Evolutionary conservation across 2,888 invertebrate genomes (phyloP), one percentile per base, ranked within the genome.

Genomic region (Erebia palarica): DNA sequence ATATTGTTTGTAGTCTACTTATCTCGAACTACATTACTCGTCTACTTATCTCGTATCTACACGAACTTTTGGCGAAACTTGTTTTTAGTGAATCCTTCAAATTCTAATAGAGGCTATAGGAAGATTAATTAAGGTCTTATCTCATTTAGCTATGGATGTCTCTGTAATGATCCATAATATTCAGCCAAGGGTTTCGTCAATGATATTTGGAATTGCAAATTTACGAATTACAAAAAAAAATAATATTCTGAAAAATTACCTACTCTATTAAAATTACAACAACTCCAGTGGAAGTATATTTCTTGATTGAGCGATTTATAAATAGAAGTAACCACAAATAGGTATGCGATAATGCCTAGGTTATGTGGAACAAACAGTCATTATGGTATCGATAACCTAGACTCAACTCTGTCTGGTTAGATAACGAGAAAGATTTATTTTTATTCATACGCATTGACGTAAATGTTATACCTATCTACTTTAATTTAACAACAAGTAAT

Each of bases 301-400:
- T 51, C 3, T 53, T 53, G n/a, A 53, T 8, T 49, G 4, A 47
- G 21, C 3, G 13, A 63, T 18, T 42, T 61, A 60, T 42, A 42
- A 42, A 49, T 49, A 63, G 63, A 47, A 42, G 49, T 63, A 63
- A 18, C 1, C 18, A 21, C 21, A 63, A 49, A 49, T 49, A 49
- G 13, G 14, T 21, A 61, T 44, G n/a, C 63, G 47, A 49, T 63
- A 63, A 63, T 49, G 21, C 63, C 21, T 63, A 49, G 16, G 42
- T 55, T 16, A 55, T 13, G 36, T 53, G 53, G 11, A 11, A 65
- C 55, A 65, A 65, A 53, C 55, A 53, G 16, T 42, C 69, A 63
- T 55, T 67, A 60, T 55, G 36, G 21, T 5, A 16, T 36, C 60
- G 73, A 73, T 73, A 73, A 70, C 73, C 73, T 55, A 60, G 61